phyloP scores from a whole-genome alignment of 2,797 vertebrate species.

The Aselliscus stoliczkanus region DNA sequence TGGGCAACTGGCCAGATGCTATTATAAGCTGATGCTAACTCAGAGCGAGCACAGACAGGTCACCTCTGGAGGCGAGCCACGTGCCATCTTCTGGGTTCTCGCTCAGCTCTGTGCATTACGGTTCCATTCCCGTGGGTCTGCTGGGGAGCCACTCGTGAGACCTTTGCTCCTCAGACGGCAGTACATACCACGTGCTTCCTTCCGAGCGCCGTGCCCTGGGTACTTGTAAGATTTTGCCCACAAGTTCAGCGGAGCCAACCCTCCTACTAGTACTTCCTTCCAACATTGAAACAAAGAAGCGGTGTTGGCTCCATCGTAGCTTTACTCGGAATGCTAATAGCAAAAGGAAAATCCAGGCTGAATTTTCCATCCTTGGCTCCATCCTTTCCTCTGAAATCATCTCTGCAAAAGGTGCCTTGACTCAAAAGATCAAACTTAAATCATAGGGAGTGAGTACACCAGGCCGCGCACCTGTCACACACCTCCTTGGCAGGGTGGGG shows the following conservation, averaged over 20 bases:
- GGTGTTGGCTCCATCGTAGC: rapidly evolving
- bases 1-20: constrained; percentile 1
- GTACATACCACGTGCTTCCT: rapidly evolving
- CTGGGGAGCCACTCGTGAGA: rapidly evolving
- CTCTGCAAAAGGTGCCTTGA: no score
- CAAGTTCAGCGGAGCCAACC: not conserved
- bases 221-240: not conserved
- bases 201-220: rapidly evolving
- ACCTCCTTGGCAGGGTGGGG: not conserved
- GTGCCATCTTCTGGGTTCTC: not conserved
- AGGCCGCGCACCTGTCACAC: rapidly evolving
- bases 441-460: rapidly evolving
- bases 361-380: not conserved
- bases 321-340: not conserved
- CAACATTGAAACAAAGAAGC: rapidly evolving
- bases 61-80: not conserved
- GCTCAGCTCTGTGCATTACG: not conserved
- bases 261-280: not conserved
- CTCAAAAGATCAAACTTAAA: not conserved
- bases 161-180: not conserved
- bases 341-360: rapidly evolving
- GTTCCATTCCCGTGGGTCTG: rapidly evolving
- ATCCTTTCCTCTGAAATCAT: not conserved
- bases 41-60: not conserved
- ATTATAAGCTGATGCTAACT: not conserved